phyloP scores from a whole-genome alignment of 1,140 invertebrate species.

The Drosophila takahashii region DNA sequence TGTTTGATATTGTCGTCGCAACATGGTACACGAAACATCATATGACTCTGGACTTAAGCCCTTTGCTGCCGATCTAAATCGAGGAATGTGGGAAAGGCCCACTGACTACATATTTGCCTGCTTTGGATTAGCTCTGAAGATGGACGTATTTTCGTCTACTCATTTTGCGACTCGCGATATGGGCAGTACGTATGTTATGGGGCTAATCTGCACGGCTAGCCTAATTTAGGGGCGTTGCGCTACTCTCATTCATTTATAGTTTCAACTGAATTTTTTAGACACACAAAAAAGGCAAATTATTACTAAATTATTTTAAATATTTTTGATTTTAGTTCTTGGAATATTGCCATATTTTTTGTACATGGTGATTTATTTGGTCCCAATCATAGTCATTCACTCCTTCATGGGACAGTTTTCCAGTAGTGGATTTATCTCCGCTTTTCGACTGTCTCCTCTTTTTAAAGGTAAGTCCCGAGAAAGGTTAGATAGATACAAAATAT shows the following conservation, averaged over 20 bases:
- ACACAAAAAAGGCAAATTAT: no score
- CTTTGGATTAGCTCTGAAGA: conserved; percentile 65
- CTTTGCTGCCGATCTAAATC: conserved; percentile 64
- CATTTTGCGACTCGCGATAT: conserved; percentile 65
- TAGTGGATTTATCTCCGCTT: conserved; percentile 77
- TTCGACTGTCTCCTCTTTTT: conserved; percentile 73
- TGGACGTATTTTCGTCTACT: conserved; percentile 60
- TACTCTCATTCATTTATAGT: no score
- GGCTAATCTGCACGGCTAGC: no score
- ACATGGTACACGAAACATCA: conserved; percentile 77
- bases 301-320: neutral
- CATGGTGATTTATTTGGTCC: conserved; percentile 67
- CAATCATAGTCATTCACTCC: conserved; percentile 76
- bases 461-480: conserved; percentile 55
- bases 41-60: conserved; percentile 74
- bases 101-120: conserved; percentile 71
- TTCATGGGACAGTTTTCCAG: conserved; percentile 82
- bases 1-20: neutral
- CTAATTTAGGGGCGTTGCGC: no score
- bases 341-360: conserved; percentile 64
- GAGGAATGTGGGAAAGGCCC: conserved; percentile 75
- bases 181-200: conserved; percentile 78
- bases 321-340: conserved; percentile 44
- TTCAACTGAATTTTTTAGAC: no score
- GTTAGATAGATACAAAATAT: neutral